Evolutionary conservation across 2,797 vertebrate genomes (phyloP).

Genomic region (Distichodus sexfasciatus): DNA sequence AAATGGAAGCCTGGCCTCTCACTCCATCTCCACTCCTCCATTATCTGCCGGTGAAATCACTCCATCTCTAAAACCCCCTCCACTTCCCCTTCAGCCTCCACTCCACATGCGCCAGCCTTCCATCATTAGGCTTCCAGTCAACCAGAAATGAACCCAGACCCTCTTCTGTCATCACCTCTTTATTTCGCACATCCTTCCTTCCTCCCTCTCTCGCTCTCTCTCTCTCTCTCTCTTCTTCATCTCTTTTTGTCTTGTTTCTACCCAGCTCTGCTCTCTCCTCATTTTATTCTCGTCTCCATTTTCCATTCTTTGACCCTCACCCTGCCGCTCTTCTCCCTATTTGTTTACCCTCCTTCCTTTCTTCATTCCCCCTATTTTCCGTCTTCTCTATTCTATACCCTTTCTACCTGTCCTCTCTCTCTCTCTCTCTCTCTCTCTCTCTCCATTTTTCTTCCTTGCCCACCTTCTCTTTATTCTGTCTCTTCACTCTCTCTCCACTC

Average conservation of each 20-base stretch:
- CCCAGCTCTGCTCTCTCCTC: no score
- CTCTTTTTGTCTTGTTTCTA: no score
- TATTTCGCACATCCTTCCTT: background rate
- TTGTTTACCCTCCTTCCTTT: no score
- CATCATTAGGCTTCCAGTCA: background rate
- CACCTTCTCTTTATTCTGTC: no score
- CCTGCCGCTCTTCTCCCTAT: no score
- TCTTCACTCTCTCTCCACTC: no score
- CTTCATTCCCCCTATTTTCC: no score
- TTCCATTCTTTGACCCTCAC: no score
- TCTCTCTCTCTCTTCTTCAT: constrained; percentile 14
- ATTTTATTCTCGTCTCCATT: background rate
- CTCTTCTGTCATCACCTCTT: background rate
- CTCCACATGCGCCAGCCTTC: background rate
- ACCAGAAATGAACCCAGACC: background rate
- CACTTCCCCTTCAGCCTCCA: background rate
- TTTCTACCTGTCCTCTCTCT: no score
- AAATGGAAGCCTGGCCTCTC: background rate
- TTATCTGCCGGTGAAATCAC: background rate
- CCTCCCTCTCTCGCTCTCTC: background rate
- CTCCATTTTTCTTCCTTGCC: no score
- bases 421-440: no score
- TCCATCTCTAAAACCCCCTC: background rate
- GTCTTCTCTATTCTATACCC: no score
- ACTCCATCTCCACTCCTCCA: background rate